These are phyloP conservation scores for Pherbina coryleti DNA, from an alignment of 2,888 invertebrate genomes.

Conservation along the genomic window DNA sequence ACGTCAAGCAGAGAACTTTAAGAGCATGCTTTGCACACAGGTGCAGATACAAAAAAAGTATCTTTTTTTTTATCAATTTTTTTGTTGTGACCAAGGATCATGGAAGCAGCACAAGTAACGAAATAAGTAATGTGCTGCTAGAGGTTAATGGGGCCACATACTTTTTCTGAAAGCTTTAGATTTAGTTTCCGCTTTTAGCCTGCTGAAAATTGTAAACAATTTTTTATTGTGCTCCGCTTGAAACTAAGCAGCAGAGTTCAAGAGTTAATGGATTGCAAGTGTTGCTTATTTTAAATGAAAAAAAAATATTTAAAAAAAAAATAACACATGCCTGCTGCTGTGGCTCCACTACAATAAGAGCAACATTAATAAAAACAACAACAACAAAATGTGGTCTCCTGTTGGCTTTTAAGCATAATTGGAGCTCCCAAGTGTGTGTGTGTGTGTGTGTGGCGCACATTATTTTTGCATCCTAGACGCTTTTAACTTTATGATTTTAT, in stretches of 20 bases:
- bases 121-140: too few relatives aligned
- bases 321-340: conserved; percentile 42
- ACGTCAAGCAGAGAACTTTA: too few relatives aligned
- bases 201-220: background rate
- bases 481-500: conserved; percentile 61
- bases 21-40: too few relatives aligned
- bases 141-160: background rate
- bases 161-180: background rate
- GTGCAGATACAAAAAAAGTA: too few relatives aligned
- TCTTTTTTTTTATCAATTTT: too few relatives aligned
- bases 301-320: background rate
- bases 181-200: background rate
- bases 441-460: conserved; percentile 48
- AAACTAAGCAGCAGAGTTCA: conserved; percentile 10
- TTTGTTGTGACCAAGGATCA: too few relatives aligned
- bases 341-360: conserved; percentile 38
- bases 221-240: background rate
- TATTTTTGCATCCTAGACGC: conserved; percentile 53
- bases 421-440: conserved; percentile 55
- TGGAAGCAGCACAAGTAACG: too few relatives aligned
- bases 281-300: conserved; percentile 47
- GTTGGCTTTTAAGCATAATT: conserved; percentile 62
- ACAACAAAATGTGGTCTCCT: conserved; percentile 19
- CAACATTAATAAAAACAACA: conserved; percentile 34
- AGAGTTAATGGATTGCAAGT: conserved; percentile 60